Evolutionary conservation across 2,888 invertebrate species (phyloP).

Genomic region (Carterocephalus palaemon): DNA sequence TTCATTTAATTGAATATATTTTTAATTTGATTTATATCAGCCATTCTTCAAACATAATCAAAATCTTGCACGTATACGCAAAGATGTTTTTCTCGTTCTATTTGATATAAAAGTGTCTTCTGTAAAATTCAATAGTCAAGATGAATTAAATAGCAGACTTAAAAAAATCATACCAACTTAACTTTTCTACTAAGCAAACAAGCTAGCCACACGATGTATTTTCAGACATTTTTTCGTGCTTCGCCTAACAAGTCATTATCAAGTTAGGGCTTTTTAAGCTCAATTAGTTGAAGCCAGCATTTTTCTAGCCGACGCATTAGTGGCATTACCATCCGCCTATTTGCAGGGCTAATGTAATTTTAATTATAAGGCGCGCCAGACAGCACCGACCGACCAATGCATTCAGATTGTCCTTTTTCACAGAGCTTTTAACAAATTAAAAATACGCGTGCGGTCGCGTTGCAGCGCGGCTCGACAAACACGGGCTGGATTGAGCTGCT

Average conservation of each 20-base stretch:
- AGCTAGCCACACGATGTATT: not conserved
- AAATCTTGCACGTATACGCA: too few species aligned
- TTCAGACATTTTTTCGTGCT: slow-evolving; percentile 1
- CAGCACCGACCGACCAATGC: slow-evolving; percentile 61
- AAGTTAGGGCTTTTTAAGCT: slow-evolving; percentile 15
- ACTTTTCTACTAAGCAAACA: slow-evolving; percentile 6
- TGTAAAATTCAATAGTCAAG: too few species aligned
- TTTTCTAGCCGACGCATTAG: slow-evolving; percentile 68
- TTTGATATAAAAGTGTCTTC: too few species aligned
- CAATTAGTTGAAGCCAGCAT: slow-evolving; percentile 32
- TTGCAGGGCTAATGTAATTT: slow-evolving; percentile 74
- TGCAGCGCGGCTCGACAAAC: too few species aligned
- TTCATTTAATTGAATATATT: too few species aligned
- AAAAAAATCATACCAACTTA: not conserved
- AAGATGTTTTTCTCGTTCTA: too few species aligned
- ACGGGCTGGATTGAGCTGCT: too few species aligned
- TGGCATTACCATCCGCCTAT: slow-evolving; percentile 57
- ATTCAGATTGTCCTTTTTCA: slow-evolving; percentile 74
- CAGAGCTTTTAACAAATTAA: slow-evolving; percentile 74
- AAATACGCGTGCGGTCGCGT: slow-evolving; percentile 41
- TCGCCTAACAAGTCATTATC: slow-evolving; percentile 16
- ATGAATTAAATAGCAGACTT: too few species aligned
- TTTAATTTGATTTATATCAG: too few species aligned
- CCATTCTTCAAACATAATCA: too few species aligned
- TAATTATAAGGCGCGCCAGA: slow-evolving; percentile 75